phyloP scores from a whole-genome alignment of 2,888 invertebrate genomes.

The Adelphocoris suturalis region DNA sequence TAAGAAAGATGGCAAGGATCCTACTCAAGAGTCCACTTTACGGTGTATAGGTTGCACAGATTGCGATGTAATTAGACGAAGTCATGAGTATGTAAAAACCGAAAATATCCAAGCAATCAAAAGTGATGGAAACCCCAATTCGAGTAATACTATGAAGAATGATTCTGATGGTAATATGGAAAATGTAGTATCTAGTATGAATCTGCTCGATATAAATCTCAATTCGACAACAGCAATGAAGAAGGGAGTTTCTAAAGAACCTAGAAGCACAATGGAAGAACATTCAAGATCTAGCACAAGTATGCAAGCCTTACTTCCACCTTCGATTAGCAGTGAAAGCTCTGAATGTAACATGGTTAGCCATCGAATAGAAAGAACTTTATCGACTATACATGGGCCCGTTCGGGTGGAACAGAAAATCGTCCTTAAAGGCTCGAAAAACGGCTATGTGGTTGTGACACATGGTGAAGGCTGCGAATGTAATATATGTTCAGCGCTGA shows the following conservation, averaged over 20 bases:
- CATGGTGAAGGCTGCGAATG: conserved; percentile 58
- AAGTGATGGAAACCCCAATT: neutral
- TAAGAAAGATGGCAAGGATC: neutral
- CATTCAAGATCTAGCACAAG: neutral
- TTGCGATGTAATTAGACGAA: neutral
- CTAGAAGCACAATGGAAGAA: neutral
- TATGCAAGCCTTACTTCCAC: conserved; percentile 7
- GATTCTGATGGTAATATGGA: too few relatives aligned
- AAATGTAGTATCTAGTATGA: too few relatives aligned
- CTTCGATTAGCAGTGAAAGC: neutral
- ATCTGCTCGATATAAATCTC: too few relatives aligned
- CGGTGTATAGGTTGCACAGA: conserved; percentile 4
- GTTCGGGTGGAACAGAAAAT: conserved; percentile 54
- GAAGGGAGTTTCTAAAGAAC: neutral
- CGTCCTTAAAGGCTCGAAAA: conserved; percentile 16
- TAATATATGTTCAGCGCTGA: conserved; percentile 15
- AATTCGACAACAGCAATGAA: neutral
- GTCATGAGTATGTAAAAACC: neutral
- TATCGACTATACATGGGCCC: conserved; percentile 51
- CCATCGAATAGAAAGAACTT: conserved; percentile 30
- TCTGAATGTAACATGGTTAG: neutral
- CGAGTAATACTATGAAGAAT: too few relatives aligned
- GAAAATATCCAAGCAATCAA: neutral
- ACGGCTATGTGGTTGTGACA: conserved; percentile 31
- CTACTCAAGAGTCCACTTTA: neutral